Evolutionary conservation across 2,888 invertebrate species (phyloP).

Genomic region (Philopedon plagiatum): DNA sequence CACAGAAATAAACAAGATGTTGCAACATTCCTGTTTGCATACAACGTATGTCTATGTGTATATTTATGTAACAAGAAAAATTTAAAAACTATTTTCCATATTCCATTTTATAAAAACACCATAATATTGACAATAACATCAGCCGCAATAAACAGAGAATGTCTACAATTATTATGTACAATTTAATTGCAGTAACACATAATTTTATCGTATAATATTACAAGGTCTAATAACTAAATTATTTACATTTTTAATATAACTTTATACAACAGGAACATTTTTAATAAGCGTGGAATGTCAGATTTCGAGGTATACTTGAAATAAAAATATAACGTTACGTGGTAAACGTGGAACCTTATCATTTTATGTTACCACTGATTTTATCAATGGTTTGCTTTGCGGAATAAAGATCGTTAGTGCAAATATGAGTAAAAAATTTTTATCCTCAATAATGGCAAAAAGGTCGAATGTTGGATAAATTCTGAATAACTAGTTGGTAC

Average conservation of each 20-base stretch:
- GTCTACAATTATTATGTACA: slow-evolving; percentile 29
- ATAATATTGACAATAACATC: slow-evolving; percentile 5
- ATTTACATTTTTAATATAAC: slow-evolving; percentile 37
- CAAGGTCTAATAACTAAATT: slow-evolving; percentile 15
- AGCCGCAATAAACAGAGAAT: slow-evolving; percentile 13
- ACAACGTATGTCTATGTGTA: neutral
- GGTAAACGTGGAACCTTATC: neutral
- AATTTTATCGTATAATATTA: slow-evolving; percentile 1
- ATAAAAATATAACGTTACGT: slow-evolving; percentile 1
- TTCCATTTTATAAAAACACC: neutral
- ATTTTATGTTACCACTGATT: too few species aligned
- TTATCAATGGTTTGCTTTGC: too few species aligned
- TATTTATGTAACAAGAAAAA: neutral
- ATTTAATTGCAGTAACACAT: slow-evolving; percentile 28
- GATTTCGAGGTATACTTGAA: slow-evolving; percentile 26
- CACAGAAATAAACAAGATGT: slow-evolving; percentile 13
- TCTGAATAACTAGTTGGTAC: too few species aligned
- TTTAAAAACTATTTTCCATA: neutral
- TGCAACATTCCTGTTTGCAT: neutral
- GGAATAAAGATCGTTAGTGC: too few species aligned
- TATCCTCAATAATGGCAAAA: too few species aligned
- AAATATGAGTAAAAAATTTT: too few species aligned
- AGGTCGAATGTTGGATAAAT: too few species aligned
- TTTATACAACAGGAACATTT: slow-evolving; percentile 49
- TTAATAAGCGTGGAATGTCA: slow-evolving; percentile 49